Evolutionary conservation across 2,113 vertebrate species (phyloP), one percentile per base, ranked within the genome.

Genomic region (Indri indri): DNA sequence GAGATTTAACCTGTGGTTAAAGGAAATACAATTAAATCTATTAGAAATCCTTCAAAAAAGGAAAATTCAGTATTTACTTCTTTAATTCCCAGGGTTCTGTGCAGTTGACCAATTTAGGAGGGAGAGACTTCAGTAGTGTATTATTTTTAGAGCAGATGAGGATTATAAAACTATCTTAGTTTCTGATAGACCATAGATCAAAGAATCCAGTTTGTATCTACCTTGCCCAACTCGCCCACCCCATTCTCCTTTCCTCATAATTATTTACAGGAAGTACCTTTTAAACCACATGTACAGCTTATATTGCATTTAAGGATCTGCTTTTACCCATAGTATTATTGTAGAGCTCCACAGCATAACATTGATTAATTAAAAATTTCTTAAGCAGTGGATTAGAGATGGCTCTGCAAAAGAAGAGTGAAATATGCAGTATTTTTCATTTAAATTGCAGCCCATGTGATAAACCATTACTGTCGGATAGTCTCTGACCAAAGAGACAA

Each of bases 71-170:
- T 3, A 61, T 91, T 42, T 17, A 37, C 30, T 81, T 94, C 34
- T 88, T 91, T 40, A 73, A 73, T 76, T 76, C 30, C 52, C n/a
- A 68, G 52, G 12, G 22, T 85, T 81, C 32, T 77, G n/a, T 89
- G 8, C 9, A 81, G 22, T 52, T 94, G 57, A 81, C 30, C 37
- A 70, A 30, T 74, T 97, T 93, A 79, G 59, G 42, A 85, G 9
- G 50, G 13, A 93, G 34, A 93, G 42, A 57, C 27, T 65, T 96
- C n/a, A 81, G 57, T 88, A 83, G 17, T 93, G 22, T 27, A 91
- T 87, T 94, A 68, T 92, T 92, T 90, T 80, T 65, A 92, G 40
- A 95, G 59, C 18, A 91, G 90, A 59, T 83, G 45, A 93, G 88
- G 52, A 52, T 94, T 92, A 63, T 90, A 73, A 88, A 93, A 73